Percentiles rank a stretch among this genome's conserved stretches.
phyloP scores from a whole-genome alignment of 2,113 vertebrate genomes.

The Chelonoidis abingdonii region DNA sequence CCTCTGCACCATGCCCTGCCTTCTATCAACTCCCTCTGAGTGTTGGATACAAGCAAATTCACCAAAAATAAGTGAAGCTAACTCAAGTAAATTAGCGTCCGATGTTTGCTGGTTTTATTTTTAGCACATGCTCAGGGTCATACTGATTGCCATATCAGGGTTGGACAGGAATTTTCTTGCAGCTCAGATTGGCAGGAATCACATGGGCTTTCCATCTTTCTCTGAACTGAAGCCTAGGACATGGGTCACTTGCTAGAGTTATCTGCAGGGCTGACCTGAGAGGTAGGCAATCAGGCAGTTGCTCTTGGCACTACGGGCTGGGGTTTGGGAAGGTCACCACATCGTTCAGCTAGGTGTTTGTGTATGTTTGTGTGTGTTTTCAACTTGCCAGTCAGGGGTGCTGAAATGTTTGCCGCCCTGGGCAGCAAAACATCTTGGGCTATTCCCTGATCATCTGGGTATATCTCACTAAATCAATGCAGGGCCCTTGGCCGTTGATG shows the following conservation, averaged over 20 bases:
- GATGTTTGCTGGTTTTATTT: slow-evolving; percentile 49
- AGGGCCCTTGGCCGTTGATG: not conserved
- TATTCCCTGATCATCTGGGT: not conserved
- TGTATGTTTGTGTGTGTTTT: not conserved
- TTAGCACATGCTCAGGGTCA: not conserved
- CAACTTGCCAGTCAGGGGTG: not conserved
- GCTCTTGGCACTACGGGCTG: not conserved
- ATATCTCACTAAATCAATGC: not conserved
- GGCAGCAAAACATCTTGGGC: not conserved
- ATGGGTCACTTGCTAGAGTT: not conserved
- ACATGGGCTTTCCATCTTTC: not conserved
- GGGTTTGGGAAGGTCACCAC: not conserved
- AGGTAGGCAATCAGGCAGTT: not conserved
- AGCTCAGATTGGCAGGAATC: not conserved
- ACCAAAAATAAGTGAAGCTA: slow-evolving; percentile 28
- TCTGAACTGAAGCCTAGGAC: not conserved
- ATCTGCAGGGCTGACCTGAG: not conserved
- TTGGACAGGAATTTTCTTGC: not conserved
- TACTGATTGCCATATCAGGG: not conserved
- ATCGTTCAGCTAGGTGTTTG: not conserved
- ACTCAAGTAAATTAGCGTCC: slow-evolving; percentile 46
- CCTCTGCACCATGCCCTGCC: slow-evolving; percentile 38
- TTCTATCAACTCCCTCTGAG: slow-evolving; percentile 24
- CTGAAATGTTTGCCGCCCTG: not conserved
- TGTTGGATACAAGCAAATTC: slow-evolving; percentile 43